These are phyloP conservation scores for Hanleya hanleyi DNA, from an alignment of 2,888 invertebrate species.

Conservation along the genomic window DNA sequence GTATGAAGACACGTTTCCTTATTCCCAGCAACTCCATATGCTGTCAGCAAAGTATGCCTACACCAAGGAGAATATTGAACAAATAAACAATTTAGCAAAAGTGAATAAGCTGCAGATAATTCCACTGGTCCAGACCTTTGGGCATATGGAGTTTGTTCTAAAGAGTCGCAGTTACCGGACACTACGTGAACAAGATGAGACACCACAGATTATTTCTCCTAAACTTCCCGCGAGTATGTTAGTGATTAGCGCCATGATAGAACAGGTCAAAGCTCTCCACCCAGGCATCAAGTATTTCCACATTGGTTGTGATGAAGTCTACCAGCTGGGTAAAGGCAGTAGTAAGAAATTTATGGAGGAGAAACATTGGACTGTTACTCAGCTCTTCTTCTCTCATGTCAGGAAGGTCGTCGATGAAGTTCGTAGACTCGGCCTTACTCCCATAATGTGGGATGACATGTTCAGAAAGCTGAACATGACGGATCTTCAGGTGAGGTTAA, in stretches of 20 bases:
- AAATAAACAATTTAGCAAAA: conserved; percentile 79
- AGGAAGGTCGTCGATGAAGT: conserved; percentile 54
- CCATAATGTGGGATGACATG: conserved; percentile 88
- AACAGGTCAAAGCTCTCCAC: conserved; percentile 81
- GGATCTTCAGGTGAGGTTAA: conserved; percentile 59
- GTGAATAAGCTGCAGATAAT: conserved; percentile 80
- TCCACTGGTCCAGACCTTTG: conserved; percentile 87
- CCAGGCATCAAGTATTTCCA: conserved; percentile 79
- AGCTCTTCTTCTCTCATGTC: conserved; percentile 76
- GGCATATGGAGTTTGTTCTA: conserved; percentile 85
- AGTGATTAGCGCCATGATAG: conserved; percentile 78
- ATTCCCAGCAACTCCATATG: conserved; percentile 77
- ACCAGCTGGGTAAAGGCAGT: conserved; percentile 39
- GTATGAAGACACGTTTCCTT: conserved; percentile 92
- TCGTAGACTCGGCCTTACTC: conserved; percentile 74
- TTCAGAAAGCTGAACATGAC: conserved; percentile 79
- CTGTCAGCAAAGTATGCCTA: conserved; percentile 76
- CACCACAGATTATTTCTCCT: conserved; percentile 65
- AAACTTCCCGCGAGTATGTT: conserved; percentile 73
- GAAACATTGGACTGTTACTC: conserved; percentile 39
- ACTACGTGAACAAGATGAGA: conserved; percentile 79
- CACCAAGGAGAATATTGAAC: conserved; percentile 55
- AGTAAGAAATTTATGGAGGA: background rate
- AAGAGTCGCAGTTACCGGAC: conserved; percentile 81
- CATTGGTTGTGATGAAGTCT: conserved; percentile 85